Conservation (phyloP, 2,888 invertebrate genomes). For the Apoderus coryli region DNA sequence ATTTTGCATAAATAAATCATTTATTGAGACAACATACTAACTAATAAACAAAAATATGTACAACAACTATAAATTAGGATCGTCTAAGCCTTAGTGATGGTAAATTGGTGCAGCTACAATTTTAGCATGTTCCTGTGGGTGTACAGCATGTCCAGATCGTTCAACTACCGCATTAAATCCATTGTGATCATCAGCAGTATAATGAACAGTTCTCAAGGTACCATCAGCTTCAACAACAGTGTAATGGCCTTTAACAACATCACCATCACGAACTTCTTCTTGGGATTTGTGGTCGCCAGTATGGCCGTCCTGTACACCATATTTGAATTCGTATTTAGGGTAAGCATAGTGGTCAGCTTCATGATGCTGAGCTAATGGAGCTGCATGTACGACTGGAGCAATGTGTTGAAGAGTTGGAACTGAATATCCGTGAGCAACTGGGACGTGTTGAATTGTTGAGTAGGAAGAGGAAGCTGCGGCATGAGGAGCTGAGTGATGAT, state of each 20-base stretch:
- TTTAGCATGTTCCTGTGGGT: constrained; percentile 26
- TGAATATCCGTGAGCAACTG: constrained; percentile 8
- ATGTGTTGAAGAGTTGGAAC: constrained; percentile 13
- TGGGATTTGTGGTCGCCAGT: constrained; percentile 36
- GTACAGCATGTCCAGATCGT: constrained; percentile 38
- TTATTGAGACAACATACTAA: too few relatives aligned
- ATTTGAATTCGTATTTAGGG: constrained; percentile 42
- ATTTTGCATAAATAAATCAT: too few relatives aligned
- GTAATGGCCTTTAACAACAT: constrained; percentile 36
- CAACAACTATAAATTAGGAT: too few relatives aligned
- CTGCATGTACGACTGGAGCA: constrained; percentile 10
- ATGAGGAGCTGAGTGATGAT: constrained; percentile 9
- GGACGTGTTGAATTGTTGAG: too few relatives aligned
- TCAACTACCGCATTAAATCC: constrained; percentile 32
- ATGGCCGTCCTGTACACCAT: constrained; percentile 44
- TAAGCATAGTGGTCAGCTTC: constrained; percentile 28
- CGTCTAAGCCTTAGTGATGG: too few relatives aligned
- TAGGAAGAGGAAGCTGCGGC: constrained; percentile 18
- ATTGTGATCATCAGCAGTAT: constrained; percentile 40
- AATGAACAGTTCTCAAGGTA: constrained; percentile 39
- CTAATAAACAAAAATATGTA: too few relatives aligned
- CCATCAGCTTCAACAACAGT: constrained; percentile 40
- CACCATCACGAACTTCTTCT: constrained; percentile 41
- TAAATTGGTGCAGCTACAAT: too few relatives aligned
- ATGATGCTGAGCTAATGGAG: constrained; percentile 14